Evolutionary conservation across 2,113 vertebrate species (phyloP).

Genomic region (Muntiacus muntjak): DNA sequence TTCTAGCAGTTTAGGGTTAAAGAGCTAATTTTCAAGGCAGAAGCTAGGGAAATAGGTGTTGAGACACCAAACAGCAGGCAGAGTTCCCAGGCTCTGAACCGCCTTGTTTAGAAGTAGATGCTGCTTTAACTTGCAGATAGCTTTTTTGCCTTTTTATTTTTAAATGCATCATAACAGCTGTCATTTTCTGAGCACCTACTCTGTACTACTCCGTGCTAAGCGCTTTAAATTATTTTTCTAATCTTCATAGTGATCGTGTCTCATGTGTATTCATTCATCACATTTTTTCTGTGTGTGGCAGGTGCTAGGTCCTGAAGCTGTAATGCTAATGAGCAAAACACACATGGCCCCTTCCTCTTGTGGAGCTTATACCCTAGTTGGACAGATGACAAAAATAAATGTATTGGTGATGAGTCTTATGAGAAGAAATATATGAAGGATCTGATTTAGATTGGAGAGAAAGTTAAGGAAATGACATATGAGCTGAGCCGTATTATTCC

Average conservation of each 20-base stretch:
- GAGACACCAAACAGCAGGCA: neutral
- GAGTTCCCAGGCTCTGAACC: neutral
- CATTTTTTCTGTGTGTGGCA: neutral
- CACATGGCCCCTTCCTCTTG: neutral
- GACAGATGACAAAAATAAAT: neutral
- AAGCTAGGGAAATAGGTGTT: conserved; percentile 37
- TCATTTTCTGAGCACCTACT: conserved; percentile 11
- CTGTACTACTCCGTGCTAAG: neutral
- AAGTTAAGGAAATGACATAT: neutral
- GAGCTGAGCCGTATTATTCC: neutral
- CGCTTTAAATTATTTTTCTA: conserved; percentile 17
- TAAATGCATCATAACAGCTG: neutral
- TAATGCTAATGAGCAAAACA: neutral
- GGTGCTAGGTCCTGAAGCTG: neutral
- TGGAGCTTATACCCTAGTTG: neutral
- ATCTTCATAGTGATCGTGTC: neutral
- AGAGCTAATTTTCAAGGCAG: conserved; percentile 42
- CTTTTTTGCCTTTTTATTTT: neutral
- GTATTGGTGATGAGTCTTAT: neutral
- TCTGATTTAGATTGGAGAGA: conserved; percentile 14
- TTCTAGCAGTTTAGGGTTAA: conserved; percentile 50
- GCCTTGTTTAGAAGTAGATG: neutral
- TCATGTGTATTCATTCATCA: neutral
- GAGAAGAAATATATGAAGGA: neutral
- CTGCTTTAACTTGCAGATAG: neutral